Evolutionary conservation across 2,888 invertebrate genomes (phyloP).

Genomic region (Ormyrus thymus): DNA sequence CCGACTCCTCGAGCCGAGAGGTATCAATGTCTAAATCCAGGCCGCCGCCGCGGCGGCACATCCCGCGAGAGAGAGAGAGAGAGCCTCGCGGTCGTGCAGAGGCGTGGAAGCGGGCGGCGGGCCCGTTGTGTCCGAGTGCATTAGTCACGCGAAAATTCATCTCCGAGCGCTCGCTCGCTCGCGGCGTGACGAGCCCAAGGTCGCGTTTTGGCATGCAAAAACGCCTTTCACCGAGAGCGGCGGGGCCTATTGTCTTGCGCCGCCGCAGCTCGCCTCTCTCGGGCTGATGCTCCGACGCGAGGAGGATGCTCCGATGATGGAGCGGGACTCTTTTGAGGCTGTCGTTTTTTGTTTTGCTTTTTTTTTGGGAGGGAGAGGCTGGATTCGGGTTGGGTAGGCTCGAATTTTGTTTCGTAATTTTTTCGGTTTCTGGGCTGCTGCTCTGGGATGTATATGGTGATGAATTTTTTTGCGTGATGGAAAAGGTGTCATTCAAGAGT

Average conservation of each 20-base stretch:
- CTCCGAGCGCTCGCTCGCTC: conserved; percentile 3
- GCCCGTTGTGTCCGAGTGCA: conserved; percentile 19
- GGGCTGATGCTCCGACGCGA: background rate
- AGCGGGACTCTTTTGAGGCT: background rate
- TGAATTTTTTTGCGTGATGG: too few species aligned
- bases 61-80: too few species aligned
- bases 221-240: conserved; percentile 56
- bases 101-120: too few species aligned
- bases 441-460: too few species aligned
- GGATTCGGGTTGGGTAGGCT: too few species aligned
- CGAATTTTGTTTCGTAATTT: too few species aligned
- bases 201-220: conserved; percentile 54
- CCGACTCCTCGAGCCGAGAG: too few species aligned
- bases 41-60: too few species aligned
- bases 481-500: too few species aligned
- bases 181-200: conserved; percentile 45
- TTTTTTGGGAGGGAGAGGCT: background rate
- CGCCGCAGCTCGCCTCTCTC: conserved; percentile 1
- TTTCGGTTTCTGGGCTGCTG: too few species aligned
- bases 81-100: too few species aligned
- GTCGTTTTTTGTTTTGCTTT: background rate
- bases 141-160: conserved; percentile 36
- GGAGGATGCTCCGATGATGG: background rate
- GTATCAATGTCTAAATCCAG: too few species aligned
- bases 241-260: background rate